Conservation (phyloP, 2,113 vertebrate genomes). For the Scatophagus argus region DNA sequence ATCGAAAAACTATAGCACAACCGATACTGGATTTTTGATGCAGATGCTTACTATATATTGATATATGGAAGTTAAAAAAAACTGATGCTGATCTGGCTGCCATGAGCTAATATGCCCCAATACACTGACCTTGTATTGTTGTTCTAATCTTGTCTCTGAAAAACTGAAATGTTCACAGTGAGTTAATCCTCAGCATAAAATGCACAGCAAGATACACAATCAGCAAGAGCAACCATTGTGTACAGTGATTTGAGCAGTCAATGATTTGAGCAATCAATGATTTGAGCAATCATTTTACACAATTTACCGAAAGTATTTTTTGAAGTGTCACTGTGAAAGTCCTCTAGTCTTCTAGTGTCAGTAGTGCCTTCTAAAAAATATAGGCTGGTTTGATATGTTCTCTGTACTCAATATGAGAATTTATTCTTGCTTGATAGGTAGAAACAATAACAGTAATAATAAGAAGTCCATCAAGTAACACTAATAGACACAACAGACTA, state of each 20-base stretch:
- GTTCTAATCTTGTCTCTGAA: too few species aligned
- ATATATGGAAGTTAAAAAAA: background rate
- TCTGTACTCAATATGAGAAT: background rate
- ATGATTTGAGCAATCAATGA: background rate
- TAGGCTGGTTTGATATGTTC: background rate
- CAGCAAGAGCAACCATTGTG: background rate
- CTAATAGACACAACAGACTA: background rate
- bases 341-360: background rate
- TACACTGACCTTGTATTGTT: background rate
- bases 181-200: background rate
- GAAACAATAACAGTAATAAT: background rate
- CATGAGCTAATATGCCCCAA: background rate
- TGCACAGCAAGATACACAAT: background rate
- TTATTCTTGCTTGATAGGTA: conserved; percentile 23
- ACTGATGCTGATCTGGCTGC: too few species aligned
- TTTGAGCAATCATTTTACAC: background rate
- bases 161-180: background rate
- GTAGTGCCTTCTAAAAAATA: background rate
- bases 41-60: background rate
- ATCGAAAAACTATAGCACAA: background rate
- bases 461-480: background rate
- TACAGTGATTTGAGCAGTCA: background rate
- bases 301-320: background rate
- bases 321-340: background rate
- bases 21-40: background rate